Evolutionary conservation across 2,113 vertebrate species (phyloP).

Genomic region (Ceyx cyanopectus): DNA sequence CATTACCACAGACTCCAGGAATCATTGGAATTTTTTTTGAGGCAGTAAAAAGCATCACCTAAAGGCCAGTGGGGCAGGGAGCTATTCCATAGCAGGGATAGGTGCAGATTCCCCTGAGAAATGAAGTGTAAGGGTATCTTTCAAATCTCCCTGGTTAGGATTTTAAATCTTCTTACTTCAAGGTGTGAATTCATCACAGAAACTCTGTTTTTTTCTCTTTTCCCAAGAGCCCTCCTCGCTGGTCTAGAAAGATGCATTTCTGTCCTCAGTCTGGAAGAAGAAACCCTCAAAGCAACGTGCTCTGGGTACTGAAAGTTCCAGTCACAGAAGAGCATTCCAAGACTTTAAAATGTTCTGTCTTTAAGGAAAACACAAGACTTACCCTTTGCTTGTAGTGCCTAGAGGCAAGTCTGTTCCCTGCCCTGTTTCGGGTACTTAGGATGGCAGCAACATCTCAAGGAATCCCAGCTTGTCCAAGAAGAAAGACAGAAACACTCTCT

Average conservation of each 20-base stretch:
- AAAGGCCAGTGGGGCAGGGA: not conserved
- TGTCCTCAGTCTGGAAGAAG: not conserved
- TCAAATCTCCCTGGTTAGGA: not conserved
- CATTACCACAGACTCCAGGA: not conserved
- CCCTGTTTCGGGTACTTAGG: not conserved
- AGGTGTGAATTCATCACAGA: not conserved
- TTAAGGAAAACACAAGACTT: not conserved
- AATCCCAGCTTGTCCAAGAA: constrained; percentile 8
- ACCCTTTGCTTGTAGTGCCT: not conserved
- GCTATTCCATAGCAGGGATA: not conserved
- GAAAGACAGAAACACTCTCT: not conserved
- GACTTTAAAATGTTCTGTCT: not conserved
- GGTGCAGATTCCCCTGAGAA: not conserved
- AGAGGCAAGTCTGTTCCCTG: not conserved
- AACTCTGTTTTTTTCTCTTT: not conserved
- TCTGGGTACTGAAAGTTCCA: not conserved
- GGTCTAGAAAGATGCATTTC: not conserved
- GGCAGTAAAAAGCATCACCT: not conserved
- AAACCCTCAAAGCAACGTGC: not conserved
- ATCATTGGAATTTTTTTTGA: not conserved
- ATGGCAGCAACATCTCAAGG: not conserved
- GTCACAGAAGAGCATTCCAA: not conserved
- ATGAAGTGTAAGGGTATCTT: not conserved
- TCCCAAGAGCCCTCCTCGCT: not conserved
- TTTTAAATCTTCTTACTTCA: not conserved